A percentile compares a stretch with the other conserved stretches of the same genome.
Evolutionary conservation across 2,888 invertebrate species (phyloP).

Genomic region (Limnephilus marmoratus): DNA sequence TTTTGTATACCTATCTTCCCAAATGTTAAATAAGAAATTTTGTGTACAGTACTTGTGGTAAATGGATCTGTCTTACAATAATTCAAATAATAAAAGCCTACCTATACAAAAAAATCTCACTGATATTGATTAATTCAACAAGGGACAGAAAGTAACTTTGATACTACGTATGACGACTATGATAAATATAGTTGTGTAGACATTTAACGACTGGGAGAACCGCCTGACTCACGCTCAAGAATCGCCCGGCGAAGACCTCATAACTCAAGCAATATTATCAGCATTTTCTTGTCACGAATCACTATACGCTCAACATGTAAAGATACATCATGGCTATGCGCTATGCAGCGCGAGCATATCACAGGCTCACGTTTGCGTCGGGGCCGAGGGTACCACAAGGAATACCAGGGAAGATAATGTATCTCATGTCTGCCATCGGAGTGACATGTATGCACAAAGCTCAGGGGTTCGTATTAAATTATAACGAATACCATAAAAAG

Average conservation of each 20-base stretch:
- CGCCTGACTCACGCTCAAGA: constrained; percentile 7
- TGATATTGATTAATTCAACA: too few species aligned
- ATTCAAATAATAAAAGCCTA: too few species aligned
- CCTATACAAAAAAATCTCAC: too few species aligned
- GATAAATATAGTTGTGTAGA: background rate
- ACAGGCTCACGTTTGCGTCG: constrained; percentile 16
- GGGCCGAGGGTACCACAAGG: background rate
- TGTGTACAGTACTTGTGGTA: too few species aligned
- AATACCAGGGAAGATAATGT: constrained; percentile 22
- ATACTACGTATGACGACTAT: background rate
- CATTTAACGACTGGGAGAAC: background rate
- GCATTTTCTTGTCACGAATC: constrained; percentile 2
- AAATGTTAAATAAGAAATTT: too few species aligned
- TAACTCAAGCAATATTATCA: constrained; percentile 18
- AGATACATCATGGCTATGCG: constrained; percentile 9
- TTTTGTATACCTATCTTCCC: too few species aligned
- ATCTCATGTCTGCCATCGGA: constrained; percentile 8
- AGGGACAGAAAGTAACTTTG: too few species aligned
- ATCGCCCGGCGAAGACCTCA: constrained; percentile 8
- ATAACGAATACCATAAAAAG: background rate
- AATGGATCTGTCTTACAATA: too few species aligned
- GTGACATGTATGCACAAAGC: background rate
- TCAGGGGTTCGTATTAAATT: background rate
- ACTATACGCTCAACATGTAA: background rate
- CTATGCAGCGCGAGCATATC: background rate